These are phyloP conservation scores for Anthopleura xanthogrammica DNA, from an alignment of 92 coral and sea anemone species.

Conservation along the genomic window DNA sequence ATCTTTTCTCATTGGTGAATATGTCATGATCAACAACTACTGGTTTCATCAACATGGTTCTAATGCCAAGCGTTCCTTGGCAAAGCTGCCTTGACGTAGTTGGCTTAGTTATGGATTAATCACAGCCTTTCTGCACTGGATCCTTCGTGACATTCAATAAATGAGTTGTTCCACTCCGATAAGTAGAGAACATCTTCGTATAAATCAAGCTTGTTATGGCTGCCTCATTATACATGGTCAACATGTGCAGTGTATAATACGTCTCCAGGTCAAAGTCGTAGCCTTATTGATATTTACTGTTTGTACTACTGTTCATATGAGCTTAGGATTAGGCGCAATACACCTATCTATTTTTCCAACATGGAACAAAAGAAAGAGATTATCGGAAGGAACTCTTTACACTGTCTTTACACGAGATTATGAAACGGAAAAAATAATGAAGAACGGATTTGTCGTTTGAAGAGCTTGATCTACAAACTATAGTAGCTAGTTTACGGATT, in stretches of 20 bases:
- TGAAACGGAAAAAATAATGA: constrained; percentile 56
- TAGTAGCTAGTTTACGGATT: constrained; percentile 33
- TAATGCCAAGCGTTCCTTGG: constrained; percentile 37
- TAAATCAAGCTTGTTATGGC: constrained; percentile 9
- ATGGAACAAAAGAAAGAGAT: constrained; percentile 36
- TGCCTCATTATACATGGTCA: constrained; percentile 12
- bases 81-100: constrained; percentile 40
- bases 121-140: constrained; percentile 13
- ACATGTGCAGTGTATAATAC: constrained; percentile 30
- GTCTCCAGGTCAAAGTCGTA: constrained; percentile 10
- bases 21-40: not conserved
- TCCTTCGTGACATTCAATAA: constrained; percentile 47
- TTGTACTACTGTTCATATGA: constrained; percentile 40
- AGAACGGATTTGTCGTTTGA: constrained; percentile 46
- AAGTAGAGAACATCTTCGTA: constrained; percentile 3
- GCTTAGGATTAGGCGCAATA: constrained; percentile 47
- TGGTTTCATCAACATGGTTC: constrained; percentile 9
- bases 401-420: constrained; percentile 53
- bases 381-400: constrained; percentile 43
- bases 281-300: constrained; percentile 41
- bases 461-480: constrained; percentile 29
- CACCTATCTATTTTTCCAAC: constrained; percentile 40
- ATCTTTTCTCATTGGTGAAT: not conserved
- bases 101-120: constrained; percentile 44
- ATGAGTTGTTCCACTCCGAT: constrained; percentile 14